Evolutionary conservation across 2,888 invertebrate genomes (phyloP), one percentile per base, ranked within the genome.

Genomic region (Cremastobaeus sp.): DNA sequence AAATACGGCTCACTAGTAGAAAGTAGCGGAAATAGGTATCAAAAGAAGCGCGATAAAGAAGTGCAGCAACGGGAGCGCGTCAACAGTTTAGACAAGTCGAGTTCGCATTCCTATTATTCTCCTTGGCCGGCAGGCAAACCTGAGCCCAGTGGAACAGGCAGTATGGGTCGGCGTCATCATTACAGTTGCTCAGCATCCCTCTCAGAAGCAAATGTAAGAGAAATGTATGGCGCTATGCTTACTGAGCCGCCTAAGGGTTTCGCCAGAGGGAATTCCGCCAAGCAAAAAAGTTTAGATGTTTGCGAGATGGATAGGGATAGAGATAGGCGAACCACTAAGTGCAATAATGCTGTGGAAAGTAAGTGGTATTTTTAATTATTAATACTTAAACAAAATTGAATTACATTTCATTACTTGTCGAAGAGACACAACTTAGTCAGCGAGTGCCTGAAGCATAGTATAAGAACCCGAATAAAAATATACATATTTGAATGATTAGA

Each of bases 241-340:
- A 73, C 82, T 21, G 85, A 85, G 14, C 79, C 87, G 80, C 84
- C 89, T 17, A 89, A 89, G 76, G 88, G 81, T 80, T 83, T 84
- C 52, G 85, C 81, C 43, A 83, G 86, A 80, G 83, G 78, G 74
- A 82, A 84, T 65, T 79, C 86, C 50, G 83, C 88, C 50, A 89
- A 90, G 77, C 90, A 90, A 81, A 88, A 89, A 77, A 90, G 89
- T 82, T 86, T 90, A 74, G 90, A 91, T 76, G 86, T 91, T 60
- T 83, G 90, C 21, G 90, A 90, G 73, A 81, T 88, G 85, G 83
- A 90, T 70, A 80, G 88, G 85, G 83, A 88, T 83, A 39, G 83
- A 8, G 82, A 85, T 50, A 87, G 89, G 34, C 88, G 88, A 32
- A 84, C 89, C 0, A 86, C 88, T 35, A 90, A 90, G 73, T 86